Base-by-base conservation (phyloP, 2,797 vertebrate genomes). In the Momotus momota region DNA sequence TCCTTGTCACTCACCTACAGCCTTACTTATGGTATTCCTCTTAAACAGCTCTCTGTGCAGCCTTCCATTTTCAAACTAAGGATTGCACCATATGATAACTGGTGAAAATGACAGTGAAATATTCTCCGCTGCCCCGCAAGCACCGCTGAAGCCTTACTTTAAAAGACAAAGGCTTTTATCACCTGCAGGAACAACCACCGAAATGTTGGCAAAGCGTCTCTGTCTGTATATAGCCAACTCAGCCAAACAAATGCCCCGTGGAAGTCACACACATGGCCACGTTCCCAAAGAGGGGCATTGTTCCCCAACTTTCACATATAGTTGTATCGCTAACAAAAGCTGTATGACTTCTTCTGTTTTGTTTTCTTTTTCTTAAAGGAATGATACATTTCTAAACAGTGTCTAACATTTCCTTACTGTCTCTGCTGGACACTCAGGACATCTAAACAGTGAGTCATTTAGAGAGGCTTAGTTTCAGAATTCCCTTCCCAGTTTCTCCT, bases 211-310 rank as follows among this genome's bases (percentile, higher is more conserved):
- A 64, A 35, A 40, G 4, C 66, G n/a, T 81, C 62, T 72, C 21
- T 83, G 35, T 84, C 70, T 9, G 1, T 41, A 7, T 57, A 13
- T 48, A 51, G 35, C 45, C 41, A 61, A 10, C 45, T 92, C 51
- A 18, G 46, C 29, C 46, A 74, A 81, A 81, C 18, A 92, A 71
- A 67, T 60, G 9, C 19, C 4, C 0, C 33, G 10, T 51, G 26
- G 58, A 90, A 60, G 46, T 72, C 41, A 16, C 29, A 26, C 0
- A 0, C 31, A 9, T 83, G 0, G 0, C 23, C 23, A 7, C 1
- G 3, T 65, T 83, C 38, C 62, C 62, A 65, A 51, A 65, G 16
- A 62, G 74, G 19, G 15, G 52, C 25, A 18, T 19, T 73, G 66
- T 92, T 88, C 29, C 66, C 35, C 43, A 65, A 4, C 66, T 90